Evolutionary conservation across 2,113 vertebrate species (phyloP).

Genomic region (Semicossyphus pulcher): DNA sequence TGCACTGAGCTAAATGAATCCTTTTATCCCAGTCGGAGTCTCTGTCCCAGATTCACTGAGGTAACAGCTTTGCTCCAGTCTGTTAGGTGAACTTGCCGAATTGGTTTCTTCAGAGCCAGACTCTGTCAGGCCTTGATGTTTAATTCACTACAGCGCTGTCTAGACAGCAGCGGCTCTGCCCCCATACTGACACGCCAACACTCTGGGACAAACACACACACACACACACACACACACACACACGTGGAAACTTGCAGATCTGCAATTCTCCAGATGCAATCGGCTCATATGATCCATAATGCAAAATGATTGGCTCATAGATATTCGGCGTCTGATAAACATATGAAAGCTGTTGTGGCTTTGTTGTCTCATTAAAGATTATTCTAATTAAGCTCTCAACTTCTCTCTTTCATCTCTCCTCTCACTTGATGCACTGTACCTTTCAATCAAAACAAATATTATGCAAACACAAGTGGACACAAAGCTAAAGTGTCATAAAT

Average conservation of each 20-base stretch:
- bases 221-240: too few relatives aligned
- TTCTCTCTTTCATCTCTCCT: conserved; percentile 10
- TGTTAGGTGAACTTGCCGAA: conserved; percentile 59
- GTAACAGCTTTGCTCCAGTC: conserved; percentile 48
- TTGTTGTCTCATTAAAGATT: neutral
- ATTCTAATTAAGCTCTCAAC: conserved; percentile 19
- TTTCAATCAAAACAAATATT: conserved; percentile 15
- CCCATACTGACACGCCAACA: conserved; percentile 46
- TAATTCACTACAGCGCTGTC: conserved; percentile 69
- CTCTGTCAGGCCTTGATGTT: conserved; percentile 70
- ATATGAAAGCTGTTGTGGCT: neutral
- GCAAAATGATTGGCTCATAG: neutral
- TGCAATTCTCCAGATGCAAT: neutral
- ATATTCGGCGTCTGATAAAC: neutral
- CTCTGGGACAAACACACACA: conserved; percentile 39
- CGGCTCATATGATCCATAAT: neutral
- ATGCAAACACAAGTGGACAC: conserved; percentile 20
- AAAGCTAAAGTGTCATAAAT: conserved; percentile 15
- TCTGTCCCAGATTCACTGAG: conserved; percentile 53
- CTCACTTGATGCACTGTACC: neutral
- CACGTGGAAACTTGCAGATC: too few relatives aligned
- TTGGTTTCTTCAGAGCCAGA: conserved; percentile 61
- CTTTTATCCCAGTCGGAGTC: conserved; percentile 37
- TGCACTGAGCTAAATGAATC: conserved; percentile 45
- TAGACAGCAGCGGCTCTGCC: conserved; percentile 63